Percentiles rank a stretch among this genome's conserved stretches.
Evolutionary conservation across 2,888 invertebrate genomes (phyloP).

Genomic region (Caenorhabditis drosophilae): DNA sequence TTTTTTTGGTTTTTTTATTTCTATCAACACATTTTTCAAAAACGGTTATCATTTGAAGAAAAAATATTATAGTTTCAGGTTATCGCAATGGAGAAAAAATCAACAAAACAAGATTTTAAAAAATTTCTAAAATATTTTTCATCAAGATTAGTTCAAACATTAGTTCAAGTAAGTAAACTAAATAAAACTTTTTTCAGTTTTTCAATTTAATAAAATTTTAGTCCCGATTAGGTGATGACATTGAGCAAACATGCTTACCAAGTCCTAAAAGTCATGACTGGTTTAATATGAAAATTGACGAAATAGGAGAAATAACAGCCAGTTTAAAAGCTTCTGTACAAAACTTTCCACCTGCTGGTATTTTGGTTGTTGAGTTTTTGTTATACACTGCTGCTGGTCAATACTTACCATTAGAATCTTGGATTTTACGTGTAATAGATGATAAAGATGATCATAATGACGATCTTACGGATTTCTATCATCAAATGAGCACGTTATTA

Average conservation of each 20-base stretch:
- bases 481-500: constrained; percentile 87
- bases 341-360: constrained; percentile 41
- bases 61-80: not conserved
- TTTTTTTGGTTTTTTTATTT: too few species aligned
- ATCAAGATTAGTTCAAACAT: constrained; percentile 51
- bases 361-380: constrained; percentile 57
- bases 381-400: constrained; percentile 57
- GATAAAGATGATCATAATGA: constrained; percentile 64
- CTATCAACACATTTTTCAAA: not conserved
- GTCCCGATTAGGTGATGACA: constrained; percentile 32
- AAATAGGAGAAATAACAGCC: constrained; percentile 58
- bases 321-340: constrained; percentile 51
- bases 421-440: constrained; percentile 43
- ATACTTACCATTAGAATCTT: constrained; percentile 57
- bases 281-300: constrained; percentile 61
- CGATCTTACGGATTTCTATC: constrained; percentile 76
- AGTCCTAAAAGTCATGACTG: constrained; percentile 45
- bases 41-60: not conserved
- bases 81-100: not conserved
- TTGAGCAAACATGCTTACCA: constrained; percentile 44
- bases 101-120: not conserved
- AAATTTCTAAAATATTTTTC: not conserved
- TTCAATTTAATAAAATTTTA: constrained; percentile 7
- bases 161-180: constrained; percentile 58
- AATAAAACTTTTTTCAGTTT: too few species aligned